phyloP scores from a whole-genome alignment of 1,140 invertebrate species.

The Sesamia nonagrioides region DNA sequence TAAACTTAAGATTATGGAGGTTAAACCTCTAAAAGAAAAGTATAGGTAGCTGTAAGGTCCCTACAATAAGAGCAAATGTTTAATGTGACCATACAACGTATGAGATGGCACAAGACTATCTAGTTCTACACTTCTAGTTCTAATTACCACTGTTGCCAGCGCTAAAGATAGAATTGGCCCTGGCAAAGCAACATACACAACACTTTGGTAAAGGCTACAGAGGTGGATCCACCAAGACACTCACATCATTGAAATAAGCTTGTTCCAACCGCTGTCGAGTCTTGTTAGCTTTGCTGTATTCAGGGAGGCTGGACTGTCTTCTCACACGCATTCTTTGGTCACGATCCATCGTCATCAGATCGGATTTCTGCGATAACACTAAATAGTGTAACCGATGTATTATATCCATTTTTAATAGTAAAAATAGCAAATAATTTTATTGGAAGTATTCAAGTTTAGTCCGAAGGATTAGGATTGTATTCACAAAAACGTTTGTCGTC shows the following conservation, averaged over 20 bases:
- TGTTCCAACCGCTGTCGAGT: conserved; percentile 78
- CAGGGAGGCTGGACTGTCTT: conserved; percentile 89
- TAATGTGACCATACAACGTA: too few species aligned
- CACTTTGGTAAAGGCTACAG: background rate
- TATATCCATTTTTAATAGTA: conserved; percentile 79
- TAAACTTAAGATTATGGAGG: too few species aligned
- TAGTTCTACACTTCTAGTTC: too few species aligned
- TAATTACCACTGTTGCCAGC: too few species aligned
- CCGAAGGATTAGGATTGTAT: background rate
- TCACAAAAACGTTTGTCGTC: background rate
- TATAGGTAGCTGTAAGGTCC: too few species aligned
- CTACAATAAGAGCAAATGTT: too few species aligned
- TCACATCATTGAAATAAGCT: conserved; percentile 84
- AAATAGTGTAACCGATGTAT: conserved; percentile 85
- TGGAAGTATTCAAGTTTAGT: conserved; percentile 14
- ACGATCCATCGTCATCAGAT: conserved; percentile 84
- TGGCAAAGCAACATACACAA: background rate
- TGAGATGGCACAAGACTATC: too few species aligned
- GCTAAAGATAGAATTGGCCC: background rate
- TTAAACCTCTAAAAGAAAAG: too few species aligned
- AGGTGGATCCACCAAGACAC: conserved; percentile 51
- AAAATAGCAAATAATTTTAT: background rate
- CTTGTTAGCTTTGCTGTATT: conserved; percentile 80
- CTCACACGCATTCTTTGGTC: conserved; percentile 87
- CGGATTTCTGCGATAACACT: conserved; percentile 85